Evolutionary conservation across 37 sponge, comb jelly and placozoan genomes (phyloP), one percentile per base, ranked within the genome.

Genomic region (Diacarnus erythraeanus): DNA sequence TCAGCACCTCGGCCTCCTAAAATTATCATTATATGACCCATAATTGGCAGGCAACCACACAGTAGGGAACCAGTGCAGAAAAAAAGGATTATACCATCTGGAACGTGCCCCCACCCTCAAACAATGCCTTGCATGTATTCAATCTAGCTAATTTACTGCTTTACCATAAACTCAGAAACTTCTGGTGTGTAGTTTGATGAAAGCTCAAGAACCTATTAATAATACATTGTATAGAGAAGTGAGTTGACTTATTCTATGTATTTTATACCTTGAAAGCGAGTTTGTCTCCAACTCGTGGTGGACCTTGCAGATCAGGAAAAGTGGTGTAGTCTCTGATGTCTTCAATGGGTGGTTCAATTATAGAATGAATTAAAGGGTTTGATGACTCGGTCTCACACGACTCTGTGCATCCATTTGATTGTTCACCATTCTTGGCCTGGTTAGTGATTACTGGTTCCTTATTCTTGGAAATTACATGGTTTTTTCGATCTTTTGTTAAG

Each of bases 261-360:
- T 6, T 22, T 6, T 23, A 58, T 12, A 87, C 87, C 83, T 81
- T 87, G 77, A 87, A 87, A 2, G 82, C 87, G 3, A 87, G 39
- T 25, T 80, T 42, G 54, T 87, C 87, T 40, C 87, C 87, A 18
- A 42, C 44, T 59, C 87, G 38, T 36, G 87, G 87, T 1, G 87
- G 67, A 33, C 82, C 87, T 0, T 65, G 76, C 0, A 87, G 71
- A 39, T 77, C 86, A 64, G 86, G 79, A 34, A 59, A 64, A 63
- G 51, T 43, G 30, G 79, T 61, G 74, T 85, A 85, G 51, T 85
- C 74, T 6, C 8, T 69, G 6, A 31, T 30, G 6, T 12, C 8
- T 36, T 69, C 70, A 31, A 69, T 30, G 34, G 51, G 10, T 6
- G 12, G 51, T 47, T 47, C 12, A n/a, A n/a, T n/a, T n/a, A n/a